Conservation (phyloP, 2,113 vertebrate species). For the Ceyx cyanopectus region DNA sequence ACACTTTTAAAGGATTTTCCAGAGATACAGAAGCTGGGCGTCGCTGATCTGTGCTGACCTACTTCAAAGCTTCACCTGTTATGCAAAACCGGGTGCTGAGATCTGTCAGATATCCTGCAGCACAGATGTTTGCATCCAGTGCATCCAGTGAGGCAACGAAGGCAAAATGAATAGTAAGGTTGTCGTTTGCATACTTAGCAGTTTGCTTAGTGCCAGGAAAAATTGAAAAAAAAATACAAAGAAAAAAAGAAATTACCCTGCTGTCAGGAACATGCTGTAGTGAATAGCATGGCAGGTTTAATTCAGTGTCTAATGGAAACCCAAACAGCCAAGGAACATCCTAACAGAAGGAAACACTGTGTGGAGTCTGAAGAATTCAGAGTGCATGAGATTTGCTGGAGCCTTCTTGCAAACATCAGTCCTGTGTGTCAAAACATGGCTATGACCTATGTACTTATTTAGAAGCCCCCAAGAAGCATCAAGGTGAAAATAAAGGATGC, state of each 20-base stretch:
- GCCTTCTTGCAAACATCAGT: neutral
- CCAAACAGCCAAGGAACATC: neutral
- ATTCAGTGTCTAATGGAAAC: neutral
- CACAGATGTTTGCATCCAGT: neutral
- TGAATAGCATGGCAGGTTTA: neutral
- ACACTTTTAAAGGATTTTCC: constrained; percentile 38
- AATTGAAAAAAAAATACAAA: neutral
- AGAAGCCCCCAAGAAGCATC: neutral
- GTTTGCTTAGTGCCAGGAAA: neutral
- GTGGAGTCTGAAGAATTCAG: neutral
- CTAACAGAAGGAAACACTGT: neutral
- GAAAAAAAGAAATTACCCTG: neutral
- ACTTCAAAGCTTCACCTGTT: constrained; percentile 39
- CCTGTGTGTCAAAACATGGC: neutral
- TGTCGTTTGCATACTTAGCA: neutral
- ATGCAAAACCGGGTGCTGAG: neutral
- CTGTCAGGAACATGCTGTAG: neutral
- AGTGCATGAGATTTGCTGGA: neutral
- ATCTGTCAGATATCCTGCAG: neutral
- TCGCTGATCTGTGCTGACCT: neutral
- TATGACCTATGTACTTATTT: neutral
- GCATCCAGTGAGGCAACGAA: neutral
- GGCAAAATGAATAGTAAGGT: neutral
- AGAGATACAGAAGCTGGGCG: neutral
- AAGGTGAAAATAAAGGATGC: neutral